Conservation (phyloP, 2,797 vertebrate species). For the Triplophysa yarkandensis region DNA sequence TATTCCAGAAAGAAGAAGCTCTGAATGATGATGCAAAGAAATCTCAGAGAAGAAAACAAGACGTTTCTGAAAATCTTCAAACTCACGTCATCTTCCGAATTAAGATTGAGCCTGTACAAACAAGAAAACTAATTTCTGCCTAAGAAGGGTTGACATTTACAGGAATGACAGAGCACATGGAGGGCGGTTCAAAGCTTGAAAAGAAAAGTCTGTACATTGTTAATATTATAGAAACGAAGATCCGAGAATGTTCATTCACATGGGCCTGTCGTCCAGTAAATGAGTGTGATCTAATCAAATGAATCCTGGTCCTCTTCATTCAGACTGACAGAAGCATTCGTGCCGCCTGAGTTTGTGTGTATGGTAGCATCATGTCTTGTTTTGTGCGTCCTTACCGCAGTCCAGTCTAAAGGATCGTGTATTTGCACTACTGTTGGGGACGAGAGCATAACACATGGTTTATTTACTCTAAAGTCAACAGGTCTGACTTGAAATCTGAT, state of each 20-base stretch:
- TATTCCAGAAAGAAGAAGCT: not conserved
- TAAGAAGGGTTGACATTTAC: not conserved
- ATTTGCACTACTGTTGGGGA: not conserved
- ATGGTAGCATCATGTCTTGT: not conserved
- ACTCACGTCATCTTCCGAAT: not conserved
- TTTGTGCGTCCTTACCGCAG: too few relatives aligned
- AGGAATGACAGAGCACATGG: not conserved
- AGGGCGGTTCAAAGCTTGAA: not conserved
- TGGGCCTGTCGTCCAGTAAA: not conserved
- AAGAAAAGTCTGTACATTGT: not conserved
- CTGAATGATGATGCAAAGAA: slow-evolving; percentile 1
- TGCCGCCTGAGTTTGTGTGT: not conserved
- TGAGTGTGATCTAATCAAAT: slow-evolving; percentile 27
- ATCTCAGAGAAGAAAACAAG: not conserved
- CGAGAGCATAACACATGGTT: not conserved
- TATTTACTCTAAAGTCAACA: slow-evolving; percentile 17
- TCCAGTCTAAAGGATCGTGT: not conserved
- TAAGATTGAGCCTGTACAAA: not conserved
- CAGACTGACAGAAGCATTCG: not conserved
- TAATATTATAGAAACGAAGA: not conserved
- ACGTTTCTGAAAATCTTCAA: not conserved
- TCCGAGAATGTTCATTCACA: not conserved
- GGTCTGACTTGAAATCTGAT: slow-evolving; percentile 11
- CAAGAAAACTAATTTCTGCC: slow-evolving; percentile 1
- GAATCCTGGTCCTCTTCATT: slow-evolving; percentile 1